Evolutionary conservation across 1,140 invertebrate genomes (phyloP), one percentile per base, ranked within the genome.

Genomic region (Hylaeus volcanicus): DNA sequence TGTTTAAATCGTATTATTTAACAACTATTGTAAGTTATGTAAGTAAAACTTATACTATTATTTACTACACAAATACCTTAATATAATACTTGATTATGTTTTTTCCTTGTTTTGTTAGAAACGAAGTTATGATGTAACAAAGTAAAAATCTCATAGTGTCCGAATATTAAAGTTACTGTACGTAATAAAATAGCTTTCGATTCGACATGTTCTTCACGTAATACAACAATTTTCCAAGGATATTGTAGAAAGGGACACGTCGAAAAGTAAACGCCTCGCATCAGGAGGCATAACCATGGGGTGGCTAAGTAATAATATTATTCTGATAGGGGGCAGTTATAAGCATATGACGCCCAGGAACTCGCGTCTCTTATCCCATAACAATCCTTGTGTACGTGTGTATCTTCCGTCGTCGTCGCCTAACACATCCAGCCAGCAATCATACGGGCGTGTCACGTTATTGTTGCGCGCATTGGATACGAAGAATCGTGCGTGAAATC

Each of bases 401-500:
- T 84, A 79, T 78, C 53, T 56, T 6, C 26, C 63, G 14, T 81
- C 74, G 83, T 76, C 60, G 79, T 79, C 74, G 65, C 61, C 56
- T 43, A 56, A 77, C 39, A 74, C 53, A 15, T 43, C 63, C 11
- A 41, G 48, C 56, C 51, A 41, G 43, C 58, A 43, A 75, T 77
- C 72, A 58, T 72, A 74, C 48, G 70, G 55, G 75, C 79, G 76
- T 65, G 78, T 78, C 77, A 48, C 79, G 61, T 84, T 87, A 86
- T 87, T 82, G 73, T 83, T 70, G 65, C 61, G 68, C 85, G 74
- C 69, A 61, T 84, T 86, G 76, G 87, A 89, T 86, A 79, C 84
- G 85, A 88, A 87, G 88, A 90, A 87, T 89, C 88, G 86, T 76
- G 83, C 91, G 88, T 92, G 91, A 92, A 92, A 92, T 92, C 89